Conservation (phyloP, 2,797 vertebrate genomes). For the Linurgus olivaceus region DNA sequence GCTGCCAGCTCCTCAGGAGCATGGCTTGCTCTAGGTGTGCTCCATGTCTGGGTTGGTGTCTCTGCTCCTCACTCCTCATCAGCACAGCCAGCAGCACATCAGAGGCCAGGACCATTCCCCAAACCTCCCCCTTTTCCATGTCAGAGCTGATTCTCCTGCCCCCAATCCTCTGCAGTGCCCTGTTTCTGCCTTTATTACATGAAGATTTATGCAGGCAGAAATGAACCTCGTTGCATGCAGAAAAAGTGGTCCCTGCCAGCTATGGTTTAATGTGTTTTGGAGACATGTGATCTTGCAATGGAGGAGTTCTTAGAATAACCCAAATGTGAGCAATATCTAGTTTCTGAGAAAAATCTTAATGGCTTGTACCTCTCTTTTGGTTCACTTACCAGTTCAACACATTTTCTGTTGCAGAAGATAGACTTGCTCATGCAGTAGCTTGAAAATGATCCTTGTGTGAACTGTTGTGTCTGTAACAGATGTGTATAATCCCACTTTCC, state of each 20-base stretch:
- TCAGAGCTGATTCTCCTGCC: not conserved
- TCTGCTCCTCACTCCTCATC: not conserved
- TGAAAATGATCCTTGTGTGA: not conserved
- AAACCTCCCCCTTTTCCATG: not conserved
- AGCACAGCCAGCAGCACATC: not conserved
- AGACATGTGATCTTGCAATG: not conserved
- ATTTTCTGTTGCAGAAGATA: not conserved
- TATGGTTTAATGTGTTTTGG: not conserved
- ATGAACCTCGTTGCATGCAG: not conserved
- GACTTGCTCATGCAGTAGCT: not conserved
- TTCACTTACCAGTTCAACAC: not conserved
- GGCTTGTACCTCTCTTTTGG: not conserved
- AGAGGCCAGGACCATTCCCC: not conserved
- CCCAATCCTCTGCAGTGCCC: not conserved
- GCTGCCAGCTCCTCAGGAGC: not conserved
- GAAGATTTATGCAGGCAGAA: not conserved
- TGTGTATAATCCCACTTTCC: not conserved
- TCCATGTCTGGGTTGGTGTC: not conserved
- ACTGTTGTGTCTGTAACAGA: slow-evolving; percentile 1
- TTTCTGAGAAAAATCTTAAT: not conserved
- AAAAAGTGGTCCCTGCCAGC: not conserved
- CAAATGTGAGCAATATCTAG: not conserved
- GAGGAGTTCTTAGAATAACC: not conserved
- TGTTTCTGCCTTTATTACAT: not conserved
- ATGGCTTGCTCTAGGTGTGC: not conserved